Conservation (phyloP, 2,888 invertebrate genomes). For the Eristalis pertinax region DNA sequence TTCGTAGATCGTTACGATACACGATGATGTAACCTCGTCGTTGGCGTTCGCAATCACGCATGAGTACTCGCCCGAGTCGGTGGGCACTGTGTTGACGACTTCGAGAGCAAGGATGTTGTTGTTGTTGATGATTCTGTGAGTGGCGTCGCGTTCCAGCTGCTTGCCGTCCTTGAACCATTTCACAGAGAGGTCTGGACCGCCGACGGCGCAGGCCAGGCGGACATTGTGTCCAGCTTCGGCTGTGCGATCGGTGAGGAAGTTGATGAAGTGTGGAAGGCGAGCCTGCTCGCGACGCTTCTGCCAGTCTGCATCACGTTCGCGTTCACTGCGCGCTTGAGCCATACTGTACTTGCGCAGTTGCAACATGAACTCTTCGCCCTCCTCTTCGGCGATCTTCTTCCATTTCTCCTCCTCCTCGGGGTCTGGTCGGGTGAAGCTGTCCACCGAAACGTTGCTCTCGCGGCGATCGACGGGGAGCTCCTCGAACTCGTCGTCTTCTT, state of each 20-base stretch:
- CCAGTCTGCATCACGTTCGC: constrained; percentile 80
- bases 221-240: constrained; percentile 88
- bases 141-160: constrained; percentile 80
- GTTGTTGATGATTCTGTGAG: constrained; percentile 82
- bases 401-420: constrained; percentile 79
- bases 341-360: constrained; percentile 80
- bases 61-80: constrained; percentile 86
- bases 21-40: constrained; percentile 88
- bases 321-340: constrained; percentile 78
- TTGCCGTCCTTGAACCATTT: constrained; percentile 89
- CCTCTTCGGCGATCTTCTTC: constrained; percentile 79
- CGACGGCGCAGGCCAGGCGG: constrained; percentile 89
- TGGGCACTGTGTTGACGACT: constrained; percentile 83
- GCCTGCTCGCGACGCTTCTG: constrained; percentile 80
- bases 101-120: constrained; percentile 84
- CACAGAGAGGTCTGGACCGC: constrained; percentile 87
- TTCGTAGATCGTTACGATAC: constrained; percentile 88
- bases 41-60: constrained; percentile 88
- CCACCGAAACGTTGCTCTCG: constrained; percentile 79
- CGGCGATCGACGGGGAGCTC: constrained; percentile 75
- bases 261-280: constrained; percentile 79
- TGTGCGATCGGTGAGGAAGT: constrained; percentile 87
- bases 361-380: constrained; percentile 79
- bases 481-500: constrained; percentile 74
- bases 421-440: constrained; percentile 79